Percentiles rank a stretch among this genome's conserved stretches.
Evolutionary conservation across 2,888 invertebrate genomes (phyloP).

Genomic region (Euplexia lucipara): DNA sequence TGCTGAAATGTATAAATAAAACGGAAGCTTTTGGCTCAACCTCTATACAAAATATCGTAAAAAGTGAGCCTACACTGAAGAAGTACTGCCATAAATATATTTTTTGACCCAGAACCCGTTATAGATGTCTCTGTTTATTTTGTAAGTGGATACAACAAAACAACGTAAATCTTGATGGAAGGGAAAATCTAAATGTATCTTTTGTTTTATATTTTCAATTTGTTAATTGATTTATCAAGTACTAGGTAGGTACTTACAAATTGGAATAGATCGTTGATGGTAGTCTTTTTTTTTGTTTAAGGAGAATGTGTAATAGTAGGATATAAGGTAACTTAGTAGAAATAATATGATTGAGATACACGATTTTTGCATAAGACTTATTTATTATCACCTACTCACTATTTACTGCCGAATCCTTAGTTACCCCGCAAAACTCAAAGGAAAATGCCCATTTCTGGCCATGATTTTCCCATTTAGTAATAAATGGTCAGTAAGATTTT

Average conservation of each 20-base stretch:
- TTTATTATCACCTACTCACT: too few relatives aligned
- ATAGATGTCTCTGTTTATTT: conserved; percentile 54
- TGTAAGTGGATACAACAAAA: conserved; percentile 16
- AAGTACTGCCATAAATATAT: conserved; percentile 54
- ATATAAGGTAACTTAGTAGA: too few relatives aligned
- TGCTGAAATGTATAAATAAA: conserved; percentile 39
- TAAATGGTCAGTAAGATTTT: too few relatives aligned
- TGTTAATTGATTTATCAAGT: neutral
- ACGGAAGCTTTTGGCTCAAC: conserved; percentile 7
- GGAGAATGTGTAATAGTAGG: too few relatives aligned
- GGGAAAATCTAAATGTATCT: conserved; percentile 21
- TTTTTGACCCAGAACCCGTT: conserved; percentile 51
- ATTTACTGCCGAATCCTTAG: too few relatives aligned
- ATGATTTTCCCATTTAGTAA: too few relatives aligned
- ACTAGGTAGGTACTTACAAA: too few relatives aligned
- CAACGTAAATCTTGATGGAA: conserved; percentile 31
- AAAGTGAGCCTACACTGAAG: conserved; percentile 26
- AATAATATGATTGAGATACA: too few relatives aligned
- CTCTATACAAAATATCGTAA: conserved; percentile 42
- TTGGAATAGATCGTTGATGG: neutral
- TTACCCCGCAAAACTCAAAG: too few relatives aligned
- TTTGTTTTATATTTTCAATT: conserved; percentile 6
- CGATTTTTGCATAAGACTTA: too few relatives aligned
- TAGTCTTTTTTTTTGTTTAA: too few relatives aligned
- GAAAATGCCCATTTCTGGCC: too few relatives aligned